A percentile compares a stretch with the other conserved stretches of the same genome.
phyloP scores from a whole-genome alignment of 2,797 vertebrate species.

The Chloroceryle inda region DNA sequence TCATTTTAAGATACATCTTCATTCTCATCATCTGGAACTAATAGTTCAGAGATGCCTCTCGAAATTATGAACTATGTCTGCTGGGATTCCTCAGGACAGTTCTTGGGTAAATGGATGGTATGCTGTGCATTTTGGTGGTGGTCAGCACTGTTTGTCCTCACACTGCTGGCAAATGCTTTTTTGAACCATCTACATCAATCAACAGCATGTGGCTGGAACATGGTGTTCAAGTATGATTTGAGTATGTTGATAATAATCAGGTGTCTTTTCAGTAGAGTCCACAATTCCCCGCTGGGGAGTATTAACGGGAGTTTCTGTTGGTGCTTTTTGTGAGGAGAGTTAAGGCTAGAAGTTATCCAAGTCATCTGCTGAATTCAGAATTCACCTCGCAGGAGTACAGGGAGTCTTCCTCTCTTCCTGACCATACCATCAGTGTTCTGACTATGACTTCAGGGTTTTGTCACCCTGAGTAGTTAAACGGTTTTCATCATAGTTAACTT shows the following conservation, averaged over 20 bases:
- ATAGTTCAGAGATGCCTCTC: neutral
- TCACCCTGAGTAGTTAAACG: neutral
- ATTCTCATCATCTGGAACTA: neutral
- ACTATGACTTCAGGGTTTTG: neutral
- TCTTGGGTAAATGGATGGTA: neutral
- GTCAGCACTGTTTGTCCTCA: neutral
- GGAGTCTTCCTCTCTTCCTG: neutral
- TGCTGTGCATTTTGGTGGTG: neutral
- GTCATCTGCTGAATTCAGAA: neutral
- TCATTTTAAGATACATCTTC: neutral
- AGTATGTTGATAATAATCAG: neutral
- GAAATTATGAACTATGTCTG: neutral
- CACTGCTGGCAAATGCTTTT: neutral
- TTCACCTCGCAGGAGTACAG: neutral
- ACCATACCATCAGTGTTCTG: neutral
- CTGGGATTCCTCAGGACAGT: neutral
- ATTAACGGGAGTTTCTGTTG: neutral
- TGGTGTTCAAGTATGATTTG: neutral
- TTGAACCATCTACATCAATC: neutral
- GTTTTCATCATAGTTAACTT: neutral
- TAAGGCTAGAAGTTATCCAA: neutral
- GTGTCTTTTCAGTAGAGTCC: neutral
- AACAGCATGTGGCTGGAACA: neutral
- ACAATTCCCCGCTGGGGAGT: neutral
- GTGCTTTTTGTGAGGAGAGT: neutral